Evolutionary conservation across 2,888 invertebrate genomes (phyloP).

Genomic region (Parapristionchus giblindavisi): DNA sequence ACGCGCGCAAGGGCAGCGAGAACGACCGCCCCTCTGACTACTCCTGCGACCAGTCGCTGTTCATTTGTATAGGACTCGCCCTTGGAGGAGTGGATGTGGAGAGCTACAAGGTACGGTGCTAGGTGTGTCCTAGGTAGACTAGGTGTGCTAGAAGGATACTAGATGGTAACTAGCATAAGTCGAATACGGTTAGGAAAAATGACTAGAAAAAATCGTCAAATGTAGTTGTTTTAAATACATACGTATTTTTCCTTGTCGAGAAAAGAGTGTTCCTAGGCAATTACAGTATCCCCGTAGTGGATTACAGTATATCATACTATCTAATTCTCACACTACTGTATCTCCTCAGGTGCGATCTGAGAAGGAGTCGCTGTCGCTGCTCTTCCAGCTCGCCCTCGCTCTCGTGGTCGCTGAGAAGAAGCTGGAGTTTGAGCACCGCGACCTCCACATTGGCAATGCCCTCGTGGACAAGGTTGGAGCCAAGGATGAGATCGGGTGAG

Average conservation of each 20-base stretch:
- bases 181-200: too few species aligned
- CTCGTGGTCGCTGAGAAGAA: conserved; percentile 84
- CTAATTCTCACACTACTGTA: too few species aligned
- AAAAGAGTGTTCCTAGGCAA: too few species aligned
- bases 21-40: conserved; percentile 77
- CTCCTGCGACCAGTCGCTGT: conserved; percentile 80
- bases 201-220: too few species aligned
- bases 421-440: conserved; percentile 91
- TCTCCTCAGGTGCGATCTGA: conserved; percentile 29
- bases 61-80: conserved; percentile 84
- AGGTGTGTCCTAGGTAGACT: too few species aligned
- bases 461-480: conserved; percentile 78
- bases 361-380: conserved; percentile 70
- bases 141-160: too few species aligned
- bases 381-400: conserved; percentile 84
- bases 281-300: too few species aligned
- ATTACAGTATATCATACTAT: too few species aligned
- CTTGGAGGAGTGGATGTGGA: conserved; percentile 88
- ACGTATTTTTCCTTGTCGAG: too few species aligned
- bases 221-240: too few species aligned
- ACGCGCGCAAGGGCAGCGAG: conserved; percentile 73
- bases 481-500: conserved; percentile 33
- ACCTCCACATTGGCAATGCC: conserved; percentile 94
- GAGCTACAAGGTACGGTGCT: conserved; percentile 74
- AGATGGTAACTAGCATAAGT: too few species aligned